phyloP scores from a whole-genome alignment of 2,113 vertebrate species.

The Melanerpes formicivorus region DNA sequence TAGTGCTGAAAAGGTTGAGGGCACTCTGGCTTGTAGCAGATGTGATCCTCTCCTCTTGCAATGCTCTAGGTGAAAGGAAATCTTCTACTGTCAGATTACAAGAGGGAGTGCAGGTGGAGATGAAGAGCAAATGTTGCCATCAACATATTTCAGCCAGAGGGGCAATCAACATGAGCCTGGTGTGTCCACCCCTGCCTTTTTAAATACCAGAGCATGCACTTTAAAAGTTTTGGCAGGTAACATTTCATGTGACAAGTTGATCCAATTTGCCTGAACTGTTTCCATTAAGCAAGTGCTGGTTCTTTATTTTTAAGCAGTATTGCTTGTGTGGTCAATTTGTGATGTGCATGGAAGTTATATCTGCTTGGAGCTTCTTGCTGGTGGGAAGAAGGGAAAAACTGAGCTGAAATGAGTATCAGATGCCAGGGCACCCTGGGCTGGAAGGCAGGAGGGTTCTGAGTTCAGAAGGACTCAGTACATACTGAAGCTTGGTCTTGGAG shows the following conservation, averaged over 20 bases:
- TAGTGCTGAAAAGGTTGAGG: not conserved
- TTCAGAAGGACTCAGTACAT: not conserved
- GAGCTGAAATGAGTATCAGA: not conserved
- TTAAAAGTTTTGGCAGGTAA: not conserved
- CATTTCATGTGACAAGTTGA: not conserved
- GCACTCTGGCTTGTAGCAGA: not conserved
- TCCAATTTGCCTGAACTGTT: not conserved
- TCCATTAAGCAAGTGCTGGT: not conserved
- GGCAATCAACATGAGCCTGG: not conserved
- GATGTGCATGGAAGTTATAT: not conserved
- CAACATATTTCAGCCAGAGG: not conserved
- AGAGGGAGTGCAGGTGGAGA: not conserved
- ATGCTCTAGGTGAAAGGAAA: not conserved
- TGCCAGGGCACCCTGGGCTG: not conserved
- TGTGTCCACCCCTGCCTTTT: not conserved
- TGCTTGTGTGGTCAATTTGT: not conserved
- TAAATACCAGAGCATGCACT: not conserved
- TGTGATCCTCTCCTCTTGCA: not conserved
- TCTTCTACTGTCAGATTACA: not conserved
- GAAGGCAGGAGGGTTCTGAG: not conserved
- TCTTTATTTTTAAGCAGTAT: not conserved
- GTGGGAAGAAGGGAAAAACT: not conserved
- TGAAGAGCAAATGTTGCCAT: not conserved
- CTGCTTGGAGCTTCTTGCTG: not conserved
- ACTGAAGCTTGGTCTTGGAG: not conserved